Evolutionary conservation across 1,140 invertebrate genomes (phyloP).

Genomic region (Subanguina moxae): DNA sequence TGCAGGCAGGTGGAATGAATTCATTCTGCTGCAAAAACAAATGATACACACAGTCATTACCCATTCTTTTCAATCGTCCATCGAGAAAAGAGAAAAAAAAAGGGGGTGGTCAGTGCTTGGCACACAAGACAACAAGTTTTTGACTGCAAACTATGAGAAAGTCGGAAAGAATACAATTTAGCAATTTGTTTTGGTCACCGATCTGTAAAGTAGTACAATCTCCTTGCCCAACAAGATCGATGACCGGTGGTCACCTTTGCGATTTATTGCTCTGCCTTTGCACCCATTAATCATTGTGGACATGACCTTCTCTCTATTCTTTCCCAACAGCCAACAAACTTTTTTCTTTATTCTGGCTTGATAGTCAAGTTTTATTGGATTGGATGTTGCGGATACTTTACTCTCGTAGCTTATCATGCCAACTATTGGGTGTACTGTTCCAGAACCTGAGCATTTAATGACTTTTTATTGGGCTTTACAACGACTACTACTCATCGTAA

Average conservation of each 20-base stretch:
- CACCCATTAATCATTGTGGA: neutral
- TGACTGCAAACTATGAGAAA: neutral
- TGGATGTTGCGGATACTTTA: neutral
- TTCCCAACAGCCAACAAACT: neutral
- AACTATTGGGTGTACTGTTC: neutral
- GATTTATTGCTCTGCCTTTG: neutral
- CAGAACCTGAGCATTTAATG: neutral
- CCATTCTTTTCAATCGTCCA: too few relatives aligned
- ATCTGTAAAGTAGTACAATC: too few relatives aligned
- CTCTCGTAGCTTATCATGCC: neutral
- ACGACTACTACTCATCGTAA: too few relatives aligned
- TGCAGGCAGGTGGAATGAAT: too few relatives aligned
- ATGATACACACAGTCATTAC: too few relatives aligned
- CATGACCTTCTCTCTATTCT: conserved; percentile 6
- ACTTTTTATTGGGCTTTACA: too few relatives aligned
- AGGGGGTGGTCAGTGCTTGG: too few relatives aligned
- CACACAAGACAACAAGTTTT: too few relatives aligned
- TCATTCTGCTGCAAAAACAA: too few relatives aligned
- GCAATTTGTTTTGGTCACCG: too few relatives aligned
- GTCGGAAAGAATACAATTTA: too few relatives aligned
- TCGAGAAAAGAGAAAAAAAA: too few relatives aligned
- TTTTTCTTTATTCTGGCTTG: neutral
- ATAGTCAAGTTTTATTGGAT: conserved; percentile 1
- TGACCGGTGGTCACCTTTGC: neutral
- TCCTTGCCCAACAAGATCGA: conserved; percentile 3